Evolutionary conservation across 2,888 invertebrate genomes (phyloP), one percentile per base, ranked within the genome.

Genomic region (Dinocampus coccinellae): DNA sequence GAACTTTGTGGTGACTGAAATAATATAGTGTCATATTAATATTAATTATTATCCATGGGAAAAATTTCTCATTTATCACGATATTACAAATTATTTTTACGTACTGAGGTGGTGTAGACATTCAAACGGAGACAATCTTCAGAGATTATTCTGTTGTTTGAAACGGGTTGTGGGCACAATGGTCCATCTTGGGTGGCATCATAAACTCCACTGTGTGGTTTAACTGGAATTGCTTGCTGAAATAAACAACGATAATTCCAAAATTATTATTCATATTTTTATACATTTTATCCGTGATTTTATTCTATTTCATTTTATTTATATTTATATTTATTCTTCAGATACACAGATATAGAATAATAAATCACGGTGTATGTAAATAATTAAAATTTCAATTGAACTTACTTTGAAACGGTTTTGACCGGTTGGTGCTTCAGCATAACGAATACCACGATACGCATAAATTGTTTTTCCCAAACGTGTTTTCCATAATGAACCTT

Each of bases 81-180:
- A n/a, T n/a, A n/a, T n/a, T n/a, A n/a, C n/a, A n/a, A n/a, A 22
- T 22, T n/a, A 10, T 1, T 7, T 22, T 3, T 6, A 61, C 11
- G 34, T 81, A 89, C 89, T 80, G 88, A 88, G 76, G 78, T 89
- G 0, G 90, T 90, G 76, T 91, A 93, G 0, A 93, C 90, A 76
- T 93, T 93, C 63, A 93, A 80, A 20, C 89, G 88, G 0, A 93
- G 88, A 77, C 93, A 93, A 82, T 93, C 92, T 77, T 93, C 93
- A 26, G 90, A 89, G 57, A 16, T 4, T n/a, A 6, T n/a, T 47
- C 16, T 16, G 47, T 72, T 64, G 16, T 1, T n/a, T 3, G 7
- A 47, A 3, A 68, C 72, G 0, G 87, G 86, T 71, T 89, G 89
- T 0, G 91, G 90, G 70, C 92, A 92, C 65, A 89, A 88, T 1